Evolutionary conservation across 1,140 invertebrate genomes (phyloP).

Genomic region (Zaprionus lachaisei): DNA sequence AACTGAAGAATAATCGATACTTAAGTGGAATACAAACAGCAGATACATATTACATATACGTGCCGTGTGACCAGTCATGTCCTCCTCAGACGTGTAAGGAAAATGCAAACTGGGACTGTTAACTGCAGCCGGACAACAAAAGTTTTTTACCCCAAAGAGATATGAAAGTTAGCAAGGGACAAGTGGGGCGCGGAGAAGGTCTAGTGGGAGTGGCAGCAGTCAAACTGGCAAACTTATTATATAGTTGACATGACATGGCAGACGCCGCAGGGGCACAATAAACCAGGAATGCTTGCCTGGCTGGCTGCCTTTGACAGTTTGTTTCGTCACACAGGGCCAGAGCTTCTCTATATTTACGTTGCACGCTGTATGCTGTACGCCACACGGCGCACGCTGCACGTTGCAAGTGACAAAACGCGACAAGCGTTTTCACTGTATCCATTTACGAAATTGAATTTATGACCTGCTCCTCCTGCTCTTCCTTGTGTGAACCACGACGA

Average conservation of each 20-base stretch:
- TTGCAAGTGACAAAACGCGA: slow-evolving; percentile 69
- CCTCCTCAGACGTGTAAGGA: neutral
- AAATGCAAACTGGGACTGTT: slow-evolving; percentile 12
- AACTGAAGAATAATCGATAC: slow-evolving; percentile 28
- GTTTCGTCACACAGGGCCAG: slow-evolving; percentile 19
- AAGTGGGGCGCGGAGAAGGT: neutral
- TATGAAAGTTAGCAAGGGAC: no score
- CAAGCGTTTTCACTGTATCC: slow-evolving; percentile 44
- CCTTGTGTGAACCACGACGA: neutral
- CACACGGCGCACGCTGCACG: neutral
- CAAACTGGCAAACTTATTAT: slow-evolving; percentile 47
- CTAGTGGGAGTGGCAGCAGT: slow-evolving; percentile 33
- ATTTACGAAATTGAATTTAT: slow-evolving; percentile 76
- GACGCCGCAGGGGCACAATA: slow-evolving; percentile 23
- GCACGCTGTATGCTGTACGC: neutral
- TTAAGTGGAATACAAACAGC: slow-evolving; percentile 21
- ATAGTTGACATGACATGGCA: slow-evolving; percentile 50
- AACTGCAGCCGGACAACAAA: slow-evolving; percentile 33
- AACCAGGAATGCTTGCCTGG: neutral
- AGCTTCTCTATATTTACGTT: neutral
- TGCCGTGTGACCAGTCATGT: slow-evolving; percentile 23
- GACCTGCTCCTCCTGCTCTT: slow-evolving; percentile 21
- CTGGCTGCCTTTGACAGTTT: neutral
- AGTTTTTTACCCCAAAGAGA: slow-evolving; percentile 13
- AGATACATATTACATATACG: slow-evolving; percentile 34